Evolutionary conservation across 2,888 invertebrate species (phyloP), one percentile per base, ranked within the genome.

Genomic region (Andricus quercusramuli): DNA sequence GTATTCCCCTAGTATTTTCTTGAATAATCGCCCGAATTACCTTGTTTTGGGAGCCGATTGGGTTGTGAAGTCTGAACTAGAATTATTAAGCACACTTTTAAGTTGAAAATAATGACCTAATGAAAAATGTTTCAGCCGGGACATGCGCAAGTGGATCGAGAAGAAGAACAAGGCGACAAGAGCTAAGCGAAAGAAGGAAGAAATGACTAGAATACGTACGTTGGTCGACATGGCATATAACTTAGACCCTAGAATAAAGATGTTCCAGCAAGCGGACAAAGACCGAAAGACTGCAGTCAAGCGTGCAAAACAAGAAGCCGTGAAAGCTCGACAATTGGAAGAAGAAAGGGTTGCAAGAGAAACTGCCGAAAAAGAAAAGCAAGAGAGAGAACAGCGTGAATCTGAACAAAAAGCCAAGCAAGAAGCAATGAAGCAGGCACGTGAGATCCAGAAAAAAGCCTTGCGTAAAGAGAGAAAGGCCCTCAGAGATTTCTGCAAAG

Each of bases 131-230:
- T 88, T 65, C 83, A 94, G 94, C 93, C 96, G 99, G 2, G 99
- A 99, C 88, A 99, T 99, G 93, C 94, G 99, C 68, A 95, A 98
- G 83, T 99, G 98, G 97, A 99, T 99, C 91, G 99, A 99, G 91
- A 99, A 99, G 93, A 97, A 98, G 93, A 99, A 99, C 92, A 99
- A 98, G 94, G 96, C 95, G 2, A 98, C 97, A 11, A 94, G 99
- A 70, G 96, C 97, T 56, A 97, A 99, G 90, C 95, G 97, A 90
- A 99, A 99, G 93, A 99, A 99, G 92, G 99, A 99, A 91, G 99
- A 99, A 94, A 98, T 98, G 96, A 94, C 96, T 0, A 94, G 99
- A 86, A 96, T 99, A 87, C 94, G 99, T 20, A 95, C 95, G 68
- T 94, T 99, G 79, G 98, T 99, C 77, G 99, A 99, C 91, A 94